Evolutionary conservation across 2,113 vertebrate genomes (phyloP).

Genomic region (Megaceryle torquata): DNA sequence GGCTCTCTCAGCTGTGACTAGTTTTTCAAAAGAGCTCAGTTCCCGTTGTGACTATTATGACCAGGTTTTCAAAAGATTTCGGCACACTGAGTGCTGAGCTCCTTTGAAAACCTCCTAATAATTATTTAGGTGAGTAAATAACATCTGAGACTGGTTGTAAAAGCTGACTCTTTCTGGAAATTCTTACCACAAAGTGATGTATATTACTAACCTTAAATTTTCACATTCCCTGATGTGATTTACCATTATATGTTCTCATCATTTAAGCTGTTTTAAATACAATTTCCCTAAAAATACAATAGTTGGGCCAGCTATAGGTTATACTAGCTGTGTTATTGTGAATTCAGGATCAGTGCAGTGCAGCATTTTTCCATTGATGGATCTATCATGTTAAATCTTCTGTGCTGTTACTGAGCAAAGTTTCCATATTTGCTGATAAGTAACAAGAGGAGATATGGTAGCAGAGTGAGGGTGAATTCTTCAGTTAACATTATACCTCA

Average conservation of each 20-base stretch:
- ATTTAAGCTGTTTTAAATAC: background rate
- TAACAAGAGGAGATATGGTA: background rate
- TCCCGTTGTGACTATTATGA: conserved; percentile 19
- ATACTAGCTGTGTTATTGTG: background rate
- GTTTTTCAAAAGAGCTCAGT: conserved; percentile 21
- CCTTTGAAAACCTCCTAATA: conserved; percentile 7
- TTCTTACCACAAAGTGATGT: background rate
- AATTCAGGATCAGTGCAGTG: background rate
- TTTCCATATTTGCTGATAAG: background rate
- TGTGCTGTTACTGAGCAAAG: background rate
- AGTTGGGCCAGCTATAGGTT: background rate
- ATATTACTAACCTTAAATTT: background rate
- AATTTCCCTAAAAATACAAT: background rate
- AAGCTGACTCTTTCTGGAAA: background rate
- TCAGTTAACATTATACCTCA: background rate
- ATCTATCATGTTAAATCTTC: background rate
- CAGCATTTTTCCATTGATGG: background rate
- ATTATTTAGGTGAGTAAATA: conserved; percentile 29
- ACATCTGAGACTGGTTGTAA: background rate
- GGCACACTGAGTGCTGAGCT: background rate
- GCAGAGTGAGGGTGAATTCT: background rate
- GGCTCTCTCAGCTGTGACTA: background rate
- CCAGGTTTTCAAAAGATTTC: conserved; percentile 44
- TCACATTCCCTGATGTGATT: background rate
- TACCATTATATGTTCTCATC: background rate